Evolutionary conservation across 1,140 invertebrate genomes (phyloP).

Genomic region (Thereuonema tuberculata): DNA sequence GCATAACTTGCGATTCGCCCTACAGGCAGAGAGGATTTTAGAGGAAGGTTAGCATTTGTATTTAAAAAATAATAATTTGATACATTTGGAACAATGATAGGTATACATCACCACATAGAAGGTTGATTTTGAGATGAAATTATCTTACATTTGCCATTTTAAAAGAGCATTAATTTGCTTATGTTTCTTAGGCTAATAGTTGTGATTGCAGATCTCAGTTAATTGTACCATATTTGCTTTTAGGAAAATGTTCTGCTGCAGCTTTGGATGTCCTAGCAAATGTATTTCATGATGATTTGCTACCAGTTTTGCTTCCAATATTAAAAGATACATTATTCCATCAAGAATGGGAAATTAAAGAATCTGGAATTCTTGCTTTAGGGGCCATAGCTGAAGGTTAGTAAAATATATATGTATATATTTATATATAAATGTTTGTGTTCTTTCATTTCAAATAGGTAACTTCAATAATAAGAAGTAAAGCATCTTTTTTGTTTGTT

Average conservation of each 20-base stretch:
- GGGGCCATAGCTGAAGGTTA: conserved; percentile 95
- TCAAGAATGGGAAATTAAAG: conserved; percentile 91
- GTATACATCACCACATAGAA: too few species aligned
- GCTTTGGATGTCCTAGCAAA: conserved; percentile 93
- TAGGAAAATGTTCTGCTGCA: conserved; percentile 91
- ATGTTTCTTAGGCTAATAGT: conserved; percentile 2
- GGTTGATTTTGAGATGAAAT: conserved; percentile 4
- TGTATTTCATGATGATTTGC: conserved; percentile 88
- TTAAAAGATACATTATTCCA: conserved; percentile 94
- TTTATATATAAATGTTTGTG: too few species aligned
- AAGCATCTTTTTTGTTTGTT: too few species aligned
- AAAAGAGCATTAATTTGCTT: too few species aligned
- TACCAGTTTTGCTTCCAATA: conserved; percentile 88
- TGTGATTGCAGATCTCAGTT: neutral
- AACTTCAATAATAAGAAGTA: too few species aligned
- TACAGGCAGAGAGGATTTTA: too few species aligned
- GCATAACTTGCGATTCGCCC: too few species aligned
- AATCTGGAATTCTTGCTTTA: conserved; percentile 85
- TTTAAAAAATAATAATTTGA: too few species aligned
- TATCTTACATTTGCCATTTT: conserved; percentile 4
- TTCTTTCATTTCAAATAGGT: too few species aligned
- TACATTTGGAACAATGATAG: too few species aligned
- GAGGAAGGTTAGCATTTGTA: too few species aligned
- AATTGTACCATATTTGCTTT: neutral
- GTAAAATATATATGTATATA: too few species aligned